Evolutionary conservation across 2,888 invertebrate genomes (phyloP), one percentile per base, ranked within the genome.

Genomic region (Acronicta psi): DNA sequence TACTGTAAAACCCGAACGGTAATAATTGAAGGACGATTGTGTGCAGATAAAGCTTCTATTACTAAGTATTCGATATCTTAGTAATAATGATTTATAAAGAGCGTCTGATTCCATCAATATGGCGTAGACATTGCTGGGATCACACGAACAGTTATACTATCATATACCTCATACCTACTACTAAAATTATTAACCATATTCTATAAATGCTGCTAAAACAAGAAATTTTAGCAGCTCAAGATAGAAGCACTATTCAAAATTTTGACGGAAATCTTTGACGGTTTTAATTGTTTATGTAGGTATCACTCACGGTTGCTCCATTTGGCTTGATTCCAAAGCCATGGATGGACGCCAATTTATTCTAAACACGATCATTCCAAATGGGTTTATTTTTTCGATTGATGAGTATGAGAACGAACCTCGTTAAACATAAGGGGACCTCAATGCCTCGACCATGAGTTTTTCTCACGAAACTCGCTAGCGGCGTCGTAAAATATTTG

Each of bases 71-170:
- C n/a, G 11, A 20, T 37, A 29, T 8, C 38, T 59, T 37, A 20
- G n/a, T 17, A 54, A 25, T 52, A 16, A 25, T 40, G 17, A 44
- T 41, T 25, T 53, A 49, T 10, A 13, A 16, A 14, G 8, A n/a
- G 52, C 10, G 31, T 64, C 59, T 54, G 37, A 75, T 80, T 57
- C 59, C 69, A 72, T 45, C 74, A 73, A 72, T 72, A 72, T 72
- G 18, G 29, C 55, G n/a, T 53, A 18, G 54, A 72, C 72, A 73
- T 72, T 72, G 70, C 47, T 73, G 55, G 58, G 49, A 72, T 73
- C 16, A 70, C 59, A 68, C 53, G 14, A 37, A 18, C 18, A 17
- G 17, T 23, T 41, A 67, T 9, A 42, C 29, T 41, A 46, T 37
- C 16, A 41, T 37, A 10, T 11, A 49, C 13, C 13, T 31, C n/a